These are phyloP conservation scores for Merodon equestris DNA, from an alignment of 2,888 invertebrate genomes.

Conservation along the genomic window DNA sequence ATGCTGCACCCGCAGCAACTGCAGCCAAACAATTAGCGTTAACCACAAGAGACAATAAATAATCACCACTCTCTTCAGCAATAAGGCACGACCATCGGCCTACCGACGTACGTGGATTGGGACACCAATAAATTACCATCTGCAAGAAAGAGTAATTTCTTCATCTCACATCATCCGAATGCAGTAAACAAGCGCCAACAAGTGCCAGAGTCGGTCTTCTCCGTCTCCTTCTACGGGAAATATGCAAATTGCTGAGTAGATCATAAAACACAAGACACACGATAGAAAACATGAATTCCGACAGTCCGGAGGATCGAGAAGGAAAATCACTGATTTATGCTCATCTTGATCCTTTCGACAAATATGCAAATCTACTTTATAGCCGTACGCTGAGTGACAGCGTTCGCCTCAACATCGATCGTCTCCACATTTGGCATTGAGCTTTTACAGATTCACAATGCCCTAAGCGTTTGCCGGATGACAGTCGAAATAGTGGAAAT, in stretches of 20 bases:
- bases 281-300: background rate
- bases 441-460: slow-evolving; percentile 15
- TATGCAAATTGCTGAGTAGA: slow-evolving; percentile 55
- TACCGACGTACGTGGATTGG: too few relatives aligned
- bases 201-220: slow-evolving; percentile 24
- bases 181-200: slow-evolving; percentile 53
- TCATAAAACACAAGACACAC: background rate
- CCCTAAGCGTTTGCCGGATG: slow-evolving; percentile 18
- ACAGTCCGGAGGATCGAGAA: slow-evolving; percentile 5
- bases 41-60: slow-evolving; percentile 63
- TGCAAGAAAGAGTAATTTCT: slow-evolving; percentile 52
- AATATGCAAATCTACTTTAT: slow-evolving; percentile 60
- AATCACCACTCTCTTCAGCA: slow-evolving; percentile 49
- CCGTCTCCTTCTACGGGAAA: slow-evolving; percentile 52
- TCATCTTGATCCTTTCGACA: slow-evolving; percentile 61
- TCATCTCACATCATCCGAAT: slow-evolving; percentile 53
- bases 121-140: slow-evolving; percentile 66
- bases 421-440: slow-evolving; percentile 18
- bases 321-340: slow-evolving; percentile 55
- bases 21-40: slow-evolving; percentile 25
- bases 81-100: slow-evolving; percentile 47
- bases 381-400: slow-evolving; percentile 50
- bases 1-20: too few relatives aligned
- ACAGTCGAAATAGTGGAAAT: slow-evolving; percentile 39
- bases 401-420: slow-evolving; percentile 15